Evolutionary conservation across 2,113 vertebrate species (phyloP), one percentile per base, ranked within the genome.

Genomic region (Polypterus bichir): DNA sequence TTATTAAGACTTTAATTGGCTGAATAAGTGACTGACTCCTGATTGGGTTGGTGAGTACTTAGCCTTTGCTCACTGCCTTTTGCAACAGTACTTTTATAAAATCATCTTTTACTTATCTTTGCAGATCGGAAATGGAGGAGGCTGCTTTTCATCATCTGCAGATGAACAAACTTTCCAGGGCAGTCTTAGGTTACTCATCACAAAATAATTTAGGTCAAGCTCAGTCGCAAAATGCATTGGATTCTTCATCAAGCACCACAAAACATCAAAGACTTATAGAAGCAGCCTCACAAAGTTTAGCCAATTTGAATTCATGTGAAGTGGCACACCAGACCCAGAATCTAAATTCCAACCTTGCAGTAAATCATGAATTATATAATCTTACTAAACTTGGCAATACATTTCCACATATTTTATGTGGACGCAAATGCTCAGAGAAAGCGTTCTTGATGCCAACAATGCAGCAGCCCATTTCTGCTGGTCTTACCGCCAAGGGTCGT

Each of bases 41-140:
- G 46, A 10, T 44, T 5, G 9, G 54, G 10, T 8, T 7, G 8
- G 5, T n/a, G n/a, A 49, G 47, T 47, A 49, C 6, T 51, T 6
- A 27, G 8, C 48, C 46, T 54, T 3, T 9, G 49, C 48, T 10
- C 7, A 7, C 10, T 10, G 45, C 44, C n/a, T 58, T 61, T 9
- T 47, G 52, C 44, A 10, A 45, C 8, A 46, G 45, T 8, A n/a
- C 7, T 44, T 62, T 10, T 27, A 63, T n/a, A 47, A 53, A 5
- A 6, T 7, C 9, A 44, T 46, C 2, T 10, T 44, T 44, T 11
- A 7, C 4, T 44, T 27, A 57, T 49, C 3, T 67, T 59, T 64
- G 11, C 59, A 83, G 79, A 57, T 70, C 64, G n/a, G 53, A 52
- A 51, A 9, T 61, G 65, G 66, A 75, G 11, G 45, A 9, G 4